Conservation (phyloP, 2,888 invertebrate genomes). For the Rhingia campestris region DNA sequence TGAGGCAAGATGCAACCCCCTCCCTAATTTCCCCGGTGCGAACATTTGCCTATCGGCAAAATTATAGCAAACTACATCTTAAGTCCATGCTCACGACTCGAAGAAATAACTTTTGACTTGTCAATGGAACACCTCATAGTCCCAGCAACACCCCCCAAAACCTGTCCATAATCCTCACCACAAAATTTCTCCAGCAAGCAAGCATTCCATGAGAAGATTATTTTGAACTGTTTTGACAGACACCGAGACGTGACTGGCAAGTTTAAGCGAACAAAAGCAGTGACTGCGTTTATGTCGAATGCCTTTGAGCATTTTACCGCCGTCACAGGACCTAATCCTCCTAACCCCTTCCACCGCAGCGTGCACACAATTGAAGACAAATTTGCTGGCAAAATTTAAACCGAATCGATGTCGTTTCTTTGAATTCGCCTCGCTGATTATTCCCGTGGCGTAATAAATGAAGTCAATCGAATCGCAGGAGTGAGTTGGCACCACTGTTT, state of each 20-base stretch:
- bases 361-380: conserved; percentile 38
- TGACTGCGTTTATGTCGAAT: conserved; percentile 47
- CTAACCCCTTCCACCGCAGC: background rate
- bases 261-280: conserved; percentile 35
- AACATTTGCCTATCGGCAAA: too few species aligned
- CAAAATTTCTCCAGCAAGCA: conserved; percentile 10
- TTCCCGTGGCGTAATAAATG: conserved; percentile 57
- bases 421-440: conserved; percentile 55
- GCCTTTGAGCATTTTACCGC: conserved; percentile 65
- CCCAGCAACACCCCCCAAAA: background rate
- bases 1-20: too few species aligned
- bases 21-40: too few species aligned
- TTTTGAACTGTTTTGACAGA: conserved; percentile 72
- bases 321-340: conserved; percentile 32
- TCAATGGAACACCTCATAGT: background rate
- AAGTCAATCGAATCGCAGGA: conserved; percentile 62
- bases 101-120: background rate
- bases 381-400: conserved; percentile 55
- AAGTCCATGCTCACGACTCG: too few species aligned
- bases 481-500: background rate
- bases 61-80: too few species aligned
- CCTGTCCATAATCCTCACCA: conserved; percentile 29
- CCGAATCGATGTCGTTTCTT: conserved; percentile 62
- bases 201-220: conserved; percentile 38
- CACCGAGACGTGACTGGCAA: conserved; percentile 62